Base-by-base conservation (phyloP, 2,888 invertebrate genomes). In the Clanis bilineata region DNA sequence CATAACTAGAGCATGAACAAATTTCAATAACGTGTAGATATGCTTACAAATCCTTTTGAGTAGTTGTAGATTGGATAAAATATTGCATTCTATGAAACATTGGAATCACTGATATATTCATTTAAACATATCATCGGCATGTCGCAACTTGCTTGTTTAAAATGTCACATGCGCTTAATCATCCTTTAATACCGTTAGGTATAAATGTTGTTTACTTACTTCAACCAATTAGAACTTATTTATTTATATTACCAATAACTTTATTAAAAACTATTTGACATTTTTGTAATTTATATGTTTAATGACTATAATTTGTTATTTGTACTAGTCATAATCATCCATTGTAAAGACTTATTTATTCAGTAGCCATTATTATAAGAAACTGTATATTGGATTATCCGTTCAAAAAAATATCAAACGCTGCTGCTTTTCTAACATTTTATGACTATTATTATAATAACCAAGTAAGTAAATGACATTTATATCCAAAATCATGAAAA, bases 51-150 rank as follows among this genome's bases (percentile, higher is more conserved):
- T 18, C 9, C 36, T n/a, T n/a, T n/a, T n/a, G 6, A 10, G 41
- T 32, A 32, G n/a, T 18, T 18, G 51, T 3, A 18, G 9, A 32
- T 56, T 54, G 32, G 54, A 62, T 61, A 65, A 77, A 77, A 80
- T 81, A 81, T 76, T 69, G 80, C 71, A 83, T 84, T 83, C 81
- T 84, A 79, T 83, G 80, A 80, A 79, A 66, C 67, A 10, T 22
- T 23, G 45, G 10, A 39, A 63, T 64, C 63, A 68, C 64, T 70
- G 68, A 39, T 62, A 3, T 56, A 64, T 65, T 71, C 70, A 64
- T 67, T 65, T 21, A 9, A 23, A n/a, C 23, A n/a, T 25, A n/a
- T 39, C 47, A 65, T 65, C 64, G 59, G 61, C 63, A 66, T 64
- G 61, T 61, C 59, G 58, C 25, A 18, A 25, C 39, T 25, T 38